Base-by-base conservation (phyloP, 2,113 vertebrate species). In the Merops nubicus region DNA sequence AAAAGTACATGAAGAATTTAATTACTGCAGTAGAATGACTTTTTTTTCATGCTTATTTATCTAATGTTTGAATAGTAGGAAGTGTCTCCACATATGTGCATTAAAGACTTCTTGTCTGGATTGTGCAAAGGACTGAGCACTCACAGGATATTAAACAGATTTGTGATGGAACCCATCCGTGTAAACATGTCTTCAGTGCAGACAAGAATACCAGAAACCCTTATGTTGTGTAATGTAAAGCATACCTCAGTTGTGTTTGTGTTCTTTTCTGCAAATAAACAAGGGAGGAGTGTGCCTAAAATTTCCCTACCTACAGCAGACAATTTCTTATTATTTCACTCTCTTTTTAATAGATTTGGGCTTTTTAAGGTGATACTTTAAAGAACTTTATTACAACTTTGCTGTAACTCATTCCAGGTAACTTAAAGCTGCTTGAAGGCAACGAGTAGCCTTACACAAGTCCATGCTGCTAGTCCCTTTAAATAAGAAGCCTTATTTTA, bases 131-230 rank as follows among this genome's bases (percentile, higher is more conserved):
- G 94, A 84, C 81, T 81, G 94, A 96, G 96, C 92, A 76, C 89
- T 88, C 9, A 3, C 89, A 93, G 94, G 97, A 97, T 91, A 93
- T 94, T 97, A 96, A 98, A 91, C 97, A 98, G 98, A 94, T 96
- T 95, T 91, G 63, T 77, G 78, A 82, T 96, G 93, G 97, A 94
- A 91, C 89, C 45, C 59, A 56, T 60, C 87, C 67, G 79, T 57
- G 73, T 97, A 97, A 98, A 98, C 96, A 97, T 13, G 36, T 91
- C 96, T 78, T 91, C 80, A 91, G 90, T 73, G 95, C 97, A 98
- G 97, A 96, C 92, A 95, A 93, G 67, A 97, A 89, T 45, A 75
- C 85, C 92, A 91, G 95, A 86, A 90, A 56, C 86, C 88, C 84
- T 91, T 43, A 62, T 56, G 60, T n/a, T 48, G 43, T 67, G 74